Base-by-base conservation (phyloP, 2,888 invertebrate species). In the Harpalus rufipes region DNA sequence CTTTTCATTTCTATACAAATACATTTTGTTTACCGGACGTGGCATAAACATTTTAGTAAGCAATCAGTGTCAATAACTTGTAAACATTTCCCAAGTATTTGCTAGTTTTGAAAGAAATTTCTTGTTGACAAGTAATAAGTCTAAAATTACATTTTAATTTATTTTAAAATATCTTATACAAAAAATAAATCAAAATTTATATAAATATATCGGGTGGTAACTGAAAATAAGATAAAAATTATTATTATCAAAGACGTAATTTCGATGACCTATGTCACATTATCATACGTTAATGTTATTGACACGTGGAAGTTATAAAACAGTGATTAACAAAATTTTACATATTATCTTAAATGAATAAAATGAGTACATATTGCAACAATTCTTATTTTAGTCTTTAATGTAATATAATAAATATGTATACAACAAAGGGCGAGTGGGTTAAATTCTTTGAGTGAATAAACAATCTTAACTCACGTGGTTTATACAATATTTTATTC, bases 201-300 rank as follows among this genome's bases (percentile, higher is more conserved):
- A 68, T 68, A 68, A 74, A 74, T 74, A 68, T 44, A 74, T n/a
- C 6, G 44, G 72, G 14, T 74, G 72, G 72, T 74, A 74, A 74
- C 72, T 74, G 72, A 74, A 51, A 44, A 74, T 8, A 18, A 41
- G 12, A 74, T 44, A 74, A 74, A 74, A 74, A 74, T 74, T 41
- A 74, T 44, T 14, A 21, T 41, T 41, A 74, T 74, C 72, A 44
- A 16, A 74, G 72, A 74, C 72, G 72, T 74, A 74, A 74, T 51
- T 21, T 12, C n/a, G 44, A 21, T 74, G 72, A 74, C 44, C 72
- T 44, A 18, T 41, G 72, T 74, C 72, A 74, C 18, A 12, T 39
- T 41, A 41, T 68, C 68, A 14, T 68, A 68, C 68, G 68, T n/a
- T 68, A 39, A 39, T 41, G 39, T 32, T 68, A 68, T 68, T 32